phyloP scores from a whole-genome alignment of 2,113 vertebrate species.

The Manacus vitellinus region DNA sequence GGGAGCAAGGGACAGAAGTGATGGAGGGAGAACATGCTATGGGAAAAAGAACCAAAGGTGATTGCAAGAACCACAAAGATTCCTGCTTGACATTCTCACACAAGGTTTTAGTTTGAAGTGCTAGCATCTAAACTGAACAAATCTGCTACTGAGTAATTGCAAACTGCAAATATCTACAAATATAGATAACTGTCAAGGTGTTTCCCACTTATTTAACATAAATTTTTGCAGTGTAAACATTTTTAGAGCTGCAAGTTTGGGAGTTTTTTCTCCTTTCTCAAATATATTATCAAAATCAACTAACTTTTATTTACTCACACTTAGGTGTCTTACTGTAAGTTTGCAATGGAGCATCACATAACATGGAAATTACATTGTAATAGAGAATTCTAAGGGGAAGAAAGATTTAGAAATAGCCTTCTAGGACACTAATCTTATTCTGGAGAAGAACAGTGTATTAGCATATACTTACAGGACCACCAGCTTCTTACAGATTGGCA shows the following conservation, averaged over 20 bases:
- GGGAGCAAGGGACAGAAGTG: not conserved
- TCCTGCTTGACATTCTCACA: not conserved
- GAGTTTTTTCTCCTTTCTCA: not conserved
- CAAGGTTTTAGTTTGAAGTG: not conserved
- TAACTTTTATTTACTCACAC: not conserved
- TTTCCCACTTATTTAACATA: not conserved
- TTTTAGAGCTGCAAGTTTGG: not conserved
- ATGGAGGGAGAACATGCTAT: not conserved
- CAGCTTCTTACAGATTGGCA: slow-evolving; percentile 75
- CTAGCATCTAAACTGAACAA: not conserved
- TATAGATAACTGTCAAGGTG: not conserved
- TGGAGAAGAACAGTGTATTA: not conserved
- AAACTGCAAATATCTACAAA: not conserved
- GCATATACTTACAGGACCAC: slow-evolving; percentile 79
- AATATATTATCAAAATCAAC: not conserved
- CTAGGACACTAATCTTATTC: not conserved
- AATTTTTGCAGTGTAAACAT: not conserved
- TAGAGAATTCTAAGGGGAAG: not conserved
- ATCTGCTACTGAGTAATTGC: not conserved
- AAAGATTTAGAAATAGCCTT: not conserved
- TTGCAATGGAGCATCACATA: not conserved
- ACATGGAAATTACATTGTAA: not conserved
- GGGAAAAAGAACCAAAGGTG: not conserved
- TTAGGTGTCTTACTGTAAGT: not conserved
- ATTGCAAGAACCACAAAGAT: not conserved